phyloP scores from a whole-genome alignment of 2,113 vertebrate species.

The Tragulus kanchil region DNA sequence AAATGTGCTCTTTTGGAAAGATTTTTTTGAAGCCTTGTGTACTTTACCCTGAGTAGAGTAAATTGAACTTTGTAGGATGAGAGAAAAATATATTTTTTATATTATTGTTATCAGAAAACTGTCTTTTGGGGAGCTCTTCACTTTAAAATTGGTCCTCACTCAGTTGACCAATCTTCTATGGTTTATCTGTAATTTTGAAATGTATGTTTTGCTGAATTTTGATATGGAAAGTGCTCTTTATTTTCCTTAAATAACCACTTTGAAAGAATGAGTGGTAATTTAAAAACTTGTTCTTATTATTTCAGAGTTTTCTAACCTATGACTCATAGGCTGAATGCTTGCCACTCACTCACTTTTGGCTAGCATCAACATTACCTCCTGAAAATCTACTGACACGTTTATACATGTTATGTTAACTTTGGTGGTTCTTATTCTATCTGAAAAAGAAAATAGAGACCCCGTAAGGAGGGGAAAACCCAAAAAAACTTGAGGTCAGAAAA shows the following conservation, averaged over 20 bases:
- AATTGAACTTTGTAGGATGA: conserved; percentile 35
- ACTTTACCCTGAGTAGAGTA: background rate
- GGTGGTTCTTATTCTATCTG: no score
- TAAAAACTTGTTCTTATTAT: conserved; percentile 67
- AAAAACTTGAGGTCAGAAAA: no score
- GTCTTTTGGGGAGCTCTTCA: background rate
- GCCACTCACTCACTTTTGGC: conserved; percentile 53
- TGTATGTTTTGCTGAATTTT: conserved; percentile 69
- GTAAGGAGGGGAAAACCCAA: no score
- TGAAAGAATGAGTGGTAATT: conserved; percentile 67
- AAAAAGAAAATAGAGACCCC: no score
- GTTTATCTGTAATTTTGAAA: conserved; percentile 66
- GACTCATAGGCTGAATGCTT: conserved; percentile 47
- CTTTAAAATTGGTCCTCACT: conserved; percentile 15
- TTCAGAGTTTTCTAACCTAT: conserved; percentile 56
- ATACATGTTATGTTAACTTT: background rate
- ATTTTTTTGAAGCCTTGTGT: conserved; percentile 4
- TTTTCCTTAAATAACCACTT: conserved; percentile 66
- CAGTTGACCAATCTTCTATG: conserved; percentile 31
- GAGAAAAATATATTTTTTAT: conserved; percentile 38
- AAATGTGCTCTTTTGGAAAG: conserved; percentile 49
- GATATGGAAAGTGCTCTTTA: conserved; percentile 35
- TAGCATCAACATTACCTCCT: background rate
- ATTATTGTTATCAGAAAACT: conserved; percentile 48
- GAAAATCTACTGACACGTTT: conserved; percentile 58